These are phyloP conservation scores for Acrocephalus arundinaceus DNA, from an alignment of 2,113 vertebrate species.

Conservation along the genomic window DNA sequence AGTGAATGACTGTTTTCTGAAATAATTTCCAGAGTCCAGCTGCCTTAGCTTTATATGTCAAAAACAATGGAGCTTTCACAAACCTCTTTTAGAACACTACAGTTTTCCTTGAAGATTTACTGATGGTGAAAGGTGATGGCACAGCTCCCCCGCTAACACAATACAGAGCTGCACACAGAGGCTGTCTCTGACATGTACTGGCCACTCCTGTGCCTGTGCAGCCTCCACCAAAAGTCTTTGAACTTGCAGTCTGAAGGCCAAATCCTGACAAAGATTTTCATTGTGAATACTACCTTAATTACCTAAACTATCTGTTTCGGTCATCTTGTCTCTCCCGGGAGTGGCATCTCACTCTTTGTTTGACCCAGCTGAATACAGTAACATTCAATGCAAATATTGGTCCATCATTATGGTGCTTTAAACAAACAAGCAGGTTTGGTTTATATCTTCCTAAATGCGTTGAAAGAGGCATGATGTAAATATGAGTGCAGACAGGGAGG, in stretches of 20 bases:
- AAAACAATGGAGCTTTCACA: not conserved
- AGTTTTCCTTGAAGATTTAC: not conserved
- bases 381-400: not conserved
- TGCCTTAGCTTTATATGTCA: not conserved
- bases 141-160: not conserved
- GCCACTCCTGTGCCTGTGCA: not conserved
- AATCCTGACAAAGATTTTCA: not conserved
- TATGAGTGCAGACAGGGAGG: not conserved
- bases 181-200: not conserved
- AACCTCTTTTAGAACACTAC: not conserved
- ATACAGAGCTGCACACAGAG: not conserved
- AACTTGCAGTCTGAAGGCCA: not conserved
- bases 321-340: conserved; percentile 35
- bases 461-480: not conserved
- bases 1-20: not conserved
- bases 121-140: not conserved
- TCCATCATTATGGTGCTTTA: not conserved
- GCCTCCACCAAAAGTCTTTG: not conserved
- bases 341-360: not conserved
- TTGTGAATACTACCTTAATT: not conserved
- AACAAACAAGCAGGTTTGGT: not conserved
- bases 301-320: not conserved
- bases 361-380: not conserved
- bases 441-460: not conserved
- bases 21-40: not conserved